phyloP scores from a whole-genome alignment of 92 coral and sea anemone genomes.

The Palythoa caribaeorum region DNA sequence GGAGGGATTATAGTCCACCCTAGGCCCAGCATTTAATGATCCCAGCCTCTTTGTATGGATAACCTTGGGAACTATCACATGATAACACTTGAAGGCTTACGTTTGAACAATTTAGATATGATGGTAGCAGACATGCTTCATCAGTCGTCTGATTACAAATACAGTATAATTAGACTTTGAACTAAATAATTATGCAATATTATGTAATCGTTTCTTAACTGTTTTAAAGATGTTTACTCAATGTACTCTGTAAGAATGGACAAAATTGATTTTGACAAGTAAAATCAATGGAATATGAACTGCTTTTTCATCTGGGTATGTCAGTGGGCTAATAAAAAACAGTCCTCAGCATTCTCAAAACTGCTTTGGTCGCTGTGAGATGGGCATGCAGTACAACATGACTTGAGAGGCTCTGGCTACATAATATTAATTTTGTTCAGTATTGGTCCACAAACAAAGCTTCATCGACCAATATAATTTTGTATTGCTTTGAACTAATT shows the following conservation, averaged over 20 bases:
- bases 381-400: neutral
- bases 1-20: too few relatives aligned
- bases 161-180: neutral
- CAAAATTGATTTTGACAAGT: slow-evolving; percentile 89
- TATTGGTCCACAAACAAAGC: neutral
- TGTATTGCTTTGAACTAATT: too few relatives aligned
- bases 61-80: neutral
- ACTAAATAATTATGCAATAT: neutral
- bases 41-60: neutral
- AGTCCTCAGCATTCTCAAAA: neutral
- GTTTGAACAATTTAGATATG: neutral
- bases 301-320: neutral
- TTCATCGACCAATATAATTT: neutral
- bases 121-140: neutral
- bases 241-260: slow-evolving; percentile 83
- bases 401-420: neutral
- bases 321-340: neutral
- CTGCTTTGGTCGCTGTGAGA: neutral
- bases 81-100: neutral
- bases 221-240: slow-evolving; percentile 80
- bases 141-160: neutral
- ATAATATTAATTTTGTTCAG: neutral
- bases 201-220: slow-evolving; percentile 63
- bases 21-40: too few relatives aligned
- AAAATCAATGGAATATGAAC: neutral